Evolutionary conservation across 2,888 invertebrate species (phyloP).

Genomic region (Leistus spinibarbis): DNA sequence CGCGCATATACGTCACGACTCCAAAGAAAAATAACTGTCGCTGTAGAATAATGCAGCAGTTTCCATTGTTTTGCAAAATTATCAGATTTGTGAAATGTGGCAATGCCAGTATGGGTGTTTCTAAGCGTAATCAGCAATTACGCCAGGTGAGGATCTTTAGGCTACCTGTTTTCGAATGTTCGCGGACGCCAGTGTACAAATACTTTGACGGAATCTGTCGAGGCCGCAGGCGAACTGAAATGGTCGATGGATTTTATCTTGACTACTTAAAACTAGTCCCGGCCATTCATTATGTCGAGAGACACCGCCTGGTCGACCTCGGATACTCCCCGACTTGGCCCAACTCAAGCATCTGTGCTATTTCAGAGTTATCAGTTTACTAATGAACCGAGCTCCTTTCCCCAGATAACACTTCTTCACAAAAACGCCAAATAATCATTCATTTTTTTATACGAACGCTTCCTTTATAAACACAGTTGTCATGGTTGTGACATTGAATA

Average conservation of each 20-base stretch:
- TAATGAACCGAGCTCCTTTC: conserved; percentile 33
- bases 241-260: conserved; percentile 41
- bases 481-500: no score
- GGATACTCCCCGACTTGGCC: neutral
- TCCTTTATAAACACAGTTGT: neutral
- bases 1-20: no score
- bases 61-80: no score
- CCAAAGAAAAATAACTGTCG: no score
- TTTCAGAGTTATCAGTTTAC: conserved; percentile 38
- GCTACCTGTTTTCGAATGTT: neutral
- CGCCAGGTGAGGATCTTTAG: neutral
- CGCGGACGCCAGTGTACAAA: neutral
- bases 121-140: neutral
- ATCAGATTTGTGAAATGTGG: neutral
- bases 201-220: conserved; percentile 27
- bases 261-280: conserved; percentile 44
- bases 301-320: conserved; percentile 25
- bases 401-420: conserved; percentile 18
- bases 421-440: conserved; percentile 13
- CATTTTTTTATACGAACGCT: neutral
- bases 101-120: neutral
- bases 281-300: conserved; percentile 42
- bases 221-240: conserved; percentile 13
- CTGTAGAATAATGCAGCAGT: no score
- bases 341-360: conserved; percentile 32